Conservation (phyloP, 2,113 vertebrate genomes). For the Sterrhoptilus dennistouni region DNA sequence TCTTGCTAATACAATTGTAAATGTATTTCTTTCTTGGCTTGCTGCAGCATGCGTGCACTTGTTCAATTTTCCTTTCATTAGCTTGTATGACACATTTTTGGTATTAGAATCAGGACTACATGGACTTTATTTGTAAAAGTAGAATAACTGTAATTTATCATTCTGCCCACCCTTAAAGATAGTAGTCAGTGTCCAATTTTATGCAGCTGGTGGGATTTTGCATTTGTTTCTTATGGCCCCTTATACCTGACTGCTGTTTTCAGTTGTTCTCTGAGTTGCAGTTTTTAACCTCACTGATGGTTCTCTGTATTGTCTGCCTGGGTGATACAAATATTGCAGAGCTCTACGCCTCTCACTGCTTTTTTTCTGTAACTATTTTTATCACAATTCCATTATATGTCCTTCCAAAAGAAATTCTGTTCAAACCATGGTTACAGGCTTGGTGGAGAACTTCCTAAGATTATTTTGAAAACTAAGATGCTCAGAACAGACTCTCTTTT, state of each 20-base stretch:
- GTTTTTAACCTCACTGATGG: background rate
- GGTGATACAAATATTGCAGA: conserved; percentile 31
- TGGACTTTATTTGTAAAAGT: background rate
- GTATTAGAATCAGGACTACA: background rate
- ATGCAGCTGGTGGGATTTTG: background rate
- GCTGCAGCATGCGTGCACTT: background rate
- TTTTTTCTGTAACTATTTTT: conserved; percentile 13
- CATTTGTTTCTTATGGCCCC: background rate
- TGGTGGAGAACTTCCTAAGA: background rate
- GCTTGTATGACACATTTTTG: conserved; percentile 9
- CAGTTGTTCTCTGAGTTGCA: background rate
- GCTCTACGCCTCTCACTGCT: background rate
- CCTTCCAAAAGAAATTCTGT: background rate
- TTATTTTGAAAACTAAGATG: background rate
- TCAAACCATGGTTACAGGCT: background rate
- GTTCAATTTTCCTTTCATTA: conserved; percentile 50
- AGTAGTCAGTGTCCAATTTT: background rate
- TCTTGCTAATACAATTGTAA: conserved; percentile 18
- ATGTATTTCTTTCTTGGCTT: conserved; percentile 30
- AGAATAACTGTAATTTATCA: background rate
- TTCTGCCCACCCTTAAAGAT: background rate
- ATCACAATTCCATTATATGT: background rate
- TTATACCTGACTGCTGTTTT: background rate
- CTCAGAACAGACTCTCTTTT: background rate
- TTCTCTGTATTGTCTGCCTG: background rate